phyloP scores from a whole-genome alignment of 1,140 invertebrate genomes.

The Geopemphigus sp. region DNA sequence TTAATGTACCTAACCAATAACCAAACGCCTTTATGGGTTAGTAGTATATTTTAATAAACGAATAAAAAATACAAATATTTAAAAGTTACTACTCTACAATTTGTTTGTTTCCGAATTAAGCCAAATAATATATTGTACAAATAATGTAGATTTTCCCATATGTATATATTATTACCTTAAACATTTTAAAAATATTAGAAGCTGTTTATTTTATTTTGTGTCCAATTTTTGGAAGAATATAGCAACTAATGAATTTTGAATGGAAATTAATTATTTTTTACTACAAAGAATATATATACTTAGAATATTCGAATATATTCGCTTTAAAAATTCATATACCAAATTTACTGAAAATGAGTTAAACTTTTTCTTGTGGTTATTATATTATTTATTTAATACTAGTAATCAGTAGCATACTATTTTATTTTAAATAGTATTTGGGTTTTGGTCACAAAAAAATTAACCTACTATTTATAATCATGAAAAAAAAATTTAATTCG shows the following conservation, averaged over 20 bases:
- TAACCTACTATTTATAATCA: background rate
- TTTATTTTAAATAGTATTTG: background rate
- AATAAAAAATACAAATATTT: no score
- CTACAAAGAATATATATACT: background rate
- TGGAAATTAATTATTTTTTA: background rate
- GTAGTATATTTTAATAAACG: no score
- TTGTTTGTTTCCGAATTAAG: no score
- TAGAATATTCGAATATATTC: background rate
- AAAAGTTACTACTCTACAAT: no score
- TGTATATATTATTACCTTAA: no score
- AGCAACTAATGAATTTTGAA: constrained; percentile 10
- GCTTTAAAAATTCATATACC: background rate
- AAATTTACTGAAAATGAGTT: background rate
- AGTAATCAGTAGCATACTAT: background rate
- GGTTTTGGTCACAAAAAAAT: background rate
- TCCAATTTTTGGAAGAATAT: background rate
- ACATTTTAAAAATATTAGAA: background rate
- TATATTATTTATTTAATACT: background rate
- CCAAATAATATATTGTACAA: no score
- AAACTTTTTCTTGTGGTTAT: background rate
- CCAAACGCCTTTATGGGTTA: no score
- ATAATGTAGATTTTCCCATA: no score
- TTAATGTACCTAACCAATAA: no score
- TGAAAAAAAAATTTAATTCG: background rate
- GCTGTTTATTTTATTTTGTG: background rate